Evolutionary conservation across 2,888 invertebrate genomes (phyloP).

Genomic region (Tenodera sinensis): DNA sequence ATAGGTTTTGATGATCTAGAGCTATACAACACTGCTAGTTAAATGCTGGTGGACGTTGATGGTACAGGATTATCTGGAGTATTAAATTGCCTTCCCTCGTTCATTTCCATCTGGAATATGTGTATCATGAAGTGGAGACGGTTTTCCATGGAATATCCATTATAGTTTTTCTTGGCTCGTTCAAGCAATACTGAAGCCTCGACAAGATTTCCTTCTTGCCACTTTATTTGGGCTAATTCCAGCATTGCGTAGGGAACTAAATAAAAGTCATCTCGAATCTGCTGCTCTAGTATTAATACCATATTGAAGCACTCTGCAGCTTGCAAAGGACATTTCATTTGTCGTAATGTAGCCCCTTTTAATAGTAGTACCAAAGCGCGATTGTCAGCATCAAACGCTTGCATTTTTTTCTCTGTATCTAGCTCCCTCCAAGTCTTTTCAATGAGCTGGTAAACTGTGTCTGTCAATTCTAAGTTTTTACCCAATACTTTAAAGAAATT

Average conservation of each 20-base stretch:
- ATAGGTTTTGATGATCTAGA: too few relatives aligned
- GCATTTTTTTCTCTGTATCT: slow-evolving; percentile 37
- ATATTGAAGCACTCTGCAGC: slow-evolving; percentile 70
- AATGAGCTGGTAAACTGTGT: slow-evolving; percentile 59
- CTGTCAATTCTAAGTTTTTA: slow-evolving; percentile 60
- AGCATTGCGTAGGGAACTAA: slow-evolving; percentile 81
- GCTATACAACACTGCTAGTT: too few relatives aligned
- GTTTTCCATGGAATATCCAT: slow-evolving; percentile 83
- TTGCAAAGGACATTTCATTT: slow-evolving; percentile 71
- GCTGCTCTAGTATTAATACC: slow-evolving; percentile 62
- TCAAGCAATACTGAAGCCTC: slow-evolving; percentile 69
- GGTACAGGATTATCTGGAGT: too few relatives aligned
- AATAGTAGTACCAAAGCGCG: slow-evolving; percentile 70
- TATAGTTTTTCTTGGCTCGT: slow-evolving; percentile 81
- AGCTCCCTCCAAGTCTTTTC: slow-evolving; percentile 48
- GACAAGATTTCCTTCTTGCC: slow-evolving; percentile 62
- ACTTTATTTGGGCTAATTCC: slow-evolving; percentile 80
- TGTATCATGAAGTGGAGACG: slow-evolving; percentile 87
- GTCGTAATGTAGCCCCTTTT: slow-evolving; percentile 77
- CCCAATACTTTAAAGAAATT: slow-evolving; percentile 82
- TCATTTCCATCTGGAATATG: slow-evolving; percentile 45
- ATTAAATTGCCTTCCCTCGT: too few relatives aligned
- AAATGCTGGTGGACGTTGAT: too few relatives aligned
- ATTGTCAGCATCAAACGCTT: slow-evolving; percentile 63
- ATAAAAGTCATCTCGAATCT: slow-evolving; percentile 77